phyloP scores from a whole-genome alignment of 2,797 vertebrate genomes.

The Hydrolagus colliei region DNA sequence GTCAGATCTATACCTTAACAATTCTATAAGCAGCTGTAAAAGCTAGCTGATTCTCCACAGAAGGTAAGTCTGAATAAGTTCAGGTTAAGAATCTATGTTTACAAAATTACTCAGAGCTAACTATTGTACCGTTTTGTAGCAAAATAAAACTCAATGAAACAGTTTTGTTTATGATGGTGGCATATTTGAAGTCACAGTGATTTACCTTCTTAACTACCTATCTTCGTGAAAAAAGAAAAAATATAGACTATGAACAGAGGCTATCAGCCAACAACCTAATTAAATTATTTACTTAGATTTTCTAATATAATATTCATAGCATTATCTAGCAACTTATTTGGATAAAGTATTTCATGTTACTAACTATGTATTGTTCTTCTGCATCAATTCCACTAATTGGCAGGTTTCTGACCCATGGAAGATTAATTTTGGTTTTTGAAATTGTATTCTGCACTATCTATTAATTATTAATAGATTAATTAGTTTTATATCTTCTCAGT shows the following conservation, averaged over 20 bases:
- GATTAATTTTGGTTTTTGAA: background rate
- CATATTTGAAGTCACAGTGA: too few relatives aligned
- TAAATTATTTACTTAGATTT: background rate
- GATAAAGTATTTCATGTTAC: background rate
- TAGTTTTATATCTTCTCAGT: background rate
- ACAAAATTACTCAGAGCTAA: too few relatives aligned
- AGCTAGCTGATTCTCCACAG: too few relatives aligned
- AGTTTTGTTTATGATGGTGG: too few relatives aligned
- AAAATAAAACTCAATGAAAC: too few relatives aligned
- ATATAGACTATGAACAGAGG: background rate
- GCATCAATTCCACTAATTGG: background rate
- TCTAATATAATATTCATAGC: background rate
- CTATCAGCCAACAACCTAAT: background rate
- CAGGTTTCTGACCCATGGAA: background rate
- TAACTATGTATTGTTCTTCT: background rate
- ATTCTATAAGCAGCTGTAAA: too few relatives aligned
- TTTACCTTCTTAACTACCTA: background rate
- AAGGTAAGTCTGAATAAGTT: too few relatives aligned
- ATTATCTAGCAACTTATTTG: background rate
- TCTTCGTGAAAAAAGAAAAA: background rate
- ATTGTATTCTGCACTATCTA: background rate
- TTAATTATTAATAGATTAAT: slow-evolving; percentile 3
- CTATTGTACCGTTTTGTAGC: too few relatives aligned
- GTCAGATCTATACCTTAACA: too few relatives aligned
- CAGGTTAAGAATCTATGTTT: too few relatives aligned